Percentiles rank a stretch among this genome's conserved stretches.
phyloP scores from a whole-genome alignment of 2,888 invertebrate species.

The Harpalus rufipes region DNA sequence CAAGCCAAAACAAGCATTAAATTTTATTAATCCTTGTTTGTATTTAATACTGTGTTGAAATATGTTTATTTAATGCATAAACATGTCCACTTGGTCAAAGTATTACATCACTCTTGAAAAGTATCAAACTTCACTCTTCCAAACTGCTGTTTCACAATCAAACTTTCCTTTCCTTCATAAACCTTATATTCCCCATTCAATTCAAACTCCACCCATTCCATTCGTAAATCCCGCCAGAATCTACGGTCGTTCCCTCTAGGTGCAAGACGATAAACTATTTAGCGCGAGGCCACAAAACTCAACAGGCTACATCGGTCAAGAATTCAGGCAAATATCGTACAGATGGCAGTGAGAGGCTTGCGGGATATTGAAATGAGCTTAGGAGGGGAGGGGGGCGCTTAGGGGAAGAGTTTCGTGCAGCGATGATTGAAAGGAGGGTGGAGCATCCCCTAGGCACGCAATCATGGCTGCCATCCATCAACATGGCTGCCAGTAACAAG shows the following conservation, averaged over 20 bases:
- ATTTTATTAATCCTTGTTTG: too few relatives aligned
- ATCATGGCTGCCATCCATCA: conserved; percentile 82
- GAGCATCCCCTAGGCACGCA: conserved; percentile 78
- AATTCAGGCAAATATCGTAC: conserved; percentile 76
- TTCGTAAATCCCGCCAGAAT: conserved; percentile 64
- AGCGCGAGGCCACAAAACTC: conserved; percentile 71
- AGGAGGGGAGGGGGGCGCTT: conserved; percentile 72
- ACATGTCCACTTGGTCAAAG: background rate
- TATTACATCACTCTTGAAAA: background rate
- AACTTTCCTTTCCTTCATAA: background rate
- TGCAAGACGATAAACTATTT: conserved; percentile 76
- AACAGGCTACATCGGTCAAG: conserved; percentile 75
- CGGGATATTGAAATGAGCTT: conserved; percentile 66
- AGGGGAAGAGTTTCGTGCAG: conserved; percentile 77
- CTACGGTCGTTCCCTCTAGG: conserved; percentile 75
- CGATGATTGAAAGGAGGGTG: conserved; percentile 82
- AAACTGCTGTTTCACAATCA: background rate
- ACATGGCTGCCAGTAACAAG: conserved; percentile 77
- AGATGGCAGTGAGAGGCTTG: conserved; percentile 75
- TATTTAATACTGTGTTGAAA: too few relatives aligned
- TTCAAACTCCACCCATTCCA: background rate
- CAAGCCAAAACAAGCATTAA: too few relatives aligned
- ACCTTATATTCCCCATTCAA: background rate
- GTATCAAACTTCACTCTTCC: background rate
- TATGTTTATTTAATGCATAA: too few relatives aligned